Percentiles rank a stretch among this genome's conserved stretches.
phyloP scores from a whole-genome alignment of 2,797 vertebrate genomes.

The Clarias pachynema region DNA sequence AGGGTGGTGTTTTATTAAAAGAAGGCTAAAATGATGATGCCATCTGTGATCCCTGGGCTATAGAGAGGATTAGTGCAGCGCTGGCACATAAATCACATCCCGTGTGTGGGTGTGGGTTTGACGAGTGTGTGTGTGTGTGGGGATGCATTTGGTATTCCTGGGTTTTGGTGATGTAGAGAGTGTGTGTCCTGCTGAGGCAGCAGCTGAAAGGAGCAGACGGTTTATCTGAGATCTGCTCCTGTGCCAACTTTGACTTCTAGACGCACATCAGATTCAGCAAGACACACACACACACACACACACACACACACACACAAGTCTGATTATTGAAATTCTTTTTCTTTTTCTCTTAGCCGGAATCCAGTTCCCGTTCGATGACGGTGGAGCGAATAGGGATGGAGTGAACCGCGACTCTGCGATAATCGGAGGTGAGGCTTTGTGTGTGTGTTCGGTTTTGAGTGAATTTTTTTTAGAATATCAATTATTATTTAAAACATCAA shows the following conservation, averaged over 20 bases:
- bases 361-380: slow-evolving; percentile 85
- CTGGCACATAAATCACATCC: not conserved
- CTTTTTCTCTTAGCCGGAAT: slow-evolving; percentile 74
- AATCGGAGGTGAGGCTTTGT: slow-evolving; percentile 83
- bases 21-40: slow-evolving; percentile 32
- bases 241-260: slow-evolving; percentile 28
- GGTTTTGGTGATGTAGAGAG: not conserved
- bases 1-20: slow-evolving; percentile 16
- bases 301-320: slow-evolving; percentile 6
- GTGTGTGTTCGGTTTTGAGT: too few relatives aligned
- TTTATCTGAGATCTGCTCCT: slow-evolving; percentile 31
- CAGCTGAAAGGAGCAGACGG: slow-evolving; percentile 56
- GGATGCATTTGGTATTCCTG: not conserved
- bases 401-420: slow-evolving; percentile 92
- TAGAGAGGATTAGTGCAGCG: slow-evolving; percentile 38
- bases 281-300: slow-evolving; percentile 7
- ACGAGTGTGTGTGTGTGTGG: slow-evolving; percentile 6
- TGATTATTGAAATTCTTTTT: not conserved
- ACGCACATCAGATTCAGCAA: not conserved
- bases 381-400: slow-evolving; percentile 79
- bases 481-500: not conserved
- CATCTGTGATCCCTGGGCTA: slow-evolving; percentile 38
- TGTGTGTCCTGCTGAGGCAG: slow-evolving; percentile 43
- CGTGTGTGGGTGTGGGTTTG: slow-evolving; percentile 22
- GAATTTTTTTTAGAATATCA: not conserved